A percentile compares a stretch with the other conserved stretches of the same genome.
phyloP scores from a whole-genome alignment of 1,140 invertebrate genomes.

The Pseudomyrmex concolor region DNA sequence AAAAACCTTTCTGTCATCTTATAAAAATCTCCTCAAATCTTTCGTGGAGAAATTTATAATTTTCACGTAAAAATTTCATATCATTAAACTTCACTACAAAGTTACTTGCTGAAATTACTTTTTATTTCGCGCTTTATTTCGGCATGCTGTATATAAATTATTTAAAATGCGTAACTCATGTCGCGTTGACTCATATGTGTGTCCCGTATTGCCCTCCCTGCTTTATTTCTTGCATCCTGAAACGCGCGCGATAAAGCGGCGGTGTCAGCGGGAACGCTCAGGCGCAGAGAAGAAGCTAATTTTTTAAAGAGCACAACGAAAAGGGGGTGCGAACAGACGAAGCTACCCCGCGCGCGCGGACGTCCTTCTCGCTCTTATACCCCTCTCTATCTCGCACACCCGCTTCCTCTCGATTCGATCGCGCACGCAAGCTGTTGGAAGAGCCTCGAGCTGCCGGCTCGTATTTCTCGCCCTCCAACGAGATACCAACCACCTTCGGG shows the following conservation, averaged over 20 bases:
- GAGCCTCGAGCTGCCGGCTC: constrained; percentile 68
- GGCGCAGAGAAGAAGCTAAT: constrained; percentile 68
- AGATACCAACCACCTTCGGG: constrained; percentile 74
- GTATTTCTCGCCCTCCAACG: constrained; percentile 77
- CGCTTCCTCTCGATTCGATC: constrained; percentile 61
- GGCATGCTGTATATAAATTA: neutral
- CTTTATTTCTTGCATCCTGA: neutral
- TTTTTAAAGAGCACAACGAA: constrained; percentile 74
- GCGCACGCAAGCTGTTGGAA: constrained; percentile 69
- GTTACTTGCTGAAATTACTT: too few relatives aligned
- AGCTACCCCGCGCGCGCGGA: constrained; percentile 53
- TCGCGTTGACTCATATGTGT: neutral
- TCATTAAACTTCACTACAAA: too few relatives aligned
- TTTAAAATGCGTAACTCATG: neutral
- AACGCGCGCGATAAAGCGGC: constrained; percentile 34
- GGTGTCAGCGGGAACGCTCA: constrained; percentile 26
- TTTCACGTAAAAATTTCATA: too few relatives aligned
- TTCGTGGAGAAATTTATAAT: too few relatives aligned
- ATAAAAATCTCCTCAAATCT: too few relatives aligned
- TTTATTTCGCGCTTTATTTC: too few relatives aligned
- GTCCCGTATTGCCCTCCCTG: neutral
- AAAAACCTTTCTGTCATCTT: too few relatives aligned
- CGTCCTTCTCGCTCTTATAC: constrained; percentile 15
- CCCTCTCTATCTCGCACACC: constrained; percentile 27
- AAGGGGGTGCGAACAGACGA: constrained; percentile 71